Conservation (phyloP, 2,888 invertebrate species). For the Agonum fuliginosum region DNA sequence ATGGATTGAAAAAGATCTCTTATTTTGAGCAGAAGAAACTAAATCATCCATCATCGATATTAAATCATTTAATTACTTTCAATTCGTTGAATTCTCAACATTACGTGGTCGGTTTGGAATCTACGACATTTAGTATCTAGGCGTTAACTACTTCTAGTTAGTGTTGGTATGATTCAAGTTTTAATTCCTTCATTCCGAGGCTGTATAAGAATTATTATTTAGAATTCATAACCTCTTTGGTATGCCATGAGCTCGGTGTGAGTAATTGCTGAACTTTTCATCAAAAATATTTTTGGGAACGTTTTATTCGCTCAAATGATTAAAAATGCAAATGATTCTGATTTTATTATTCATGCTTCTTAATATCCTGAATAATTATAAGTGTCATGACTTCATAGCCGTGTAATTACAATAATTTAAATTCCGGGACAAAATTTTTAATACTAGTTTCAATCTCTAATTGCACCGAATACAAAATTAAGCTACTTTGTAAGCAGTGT, state of each 20-base stretch:
- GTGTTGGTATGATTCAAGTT: neutral
- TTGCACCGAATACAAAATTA: neutral
- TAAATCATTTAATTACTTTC: neutral
- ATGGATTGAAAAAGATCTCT: too few species aligned
- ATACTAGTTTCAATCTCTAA: slow-evolving; percentile 8
- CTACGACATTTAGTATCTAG: neutral
- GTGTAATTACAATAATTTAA: slow-evolving; percentile 38
- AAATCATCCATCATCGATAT: too few species aligned
- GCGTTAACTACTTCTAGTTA: neutral
- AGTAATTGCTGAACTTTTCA: neutral
- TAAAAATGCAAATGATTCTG: neutral
- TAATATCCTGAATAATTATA: slow-evolving; percentile 14
- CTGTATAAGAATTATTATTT: neutral
- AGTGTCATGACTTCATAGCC: slow-evolving; percentile 21
- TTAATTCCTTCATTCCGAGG: neutral
- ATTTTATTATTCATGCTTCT: slow-evolving; percentile 4
- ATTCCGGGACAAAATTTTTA: slow-evolving; percentile 4
- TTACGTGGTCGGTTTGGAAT: neutral
- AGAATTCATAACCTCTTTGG: neutral
- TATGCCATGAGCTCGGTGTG: neutral
- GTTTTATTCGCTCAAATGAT: slow-evolving; percentile 5
- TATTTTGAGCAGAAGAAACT: too few species aligned
- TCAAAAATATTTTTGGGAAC: neutral
- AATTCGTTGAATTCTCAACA: neutral
- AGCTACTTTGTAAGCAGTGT: too few species aligned